These are phyloP conservation scores for Dynastes grantii DNA, from an alignment of 2,888 invertebrate species.

Conservation along the genomic window DNA sequence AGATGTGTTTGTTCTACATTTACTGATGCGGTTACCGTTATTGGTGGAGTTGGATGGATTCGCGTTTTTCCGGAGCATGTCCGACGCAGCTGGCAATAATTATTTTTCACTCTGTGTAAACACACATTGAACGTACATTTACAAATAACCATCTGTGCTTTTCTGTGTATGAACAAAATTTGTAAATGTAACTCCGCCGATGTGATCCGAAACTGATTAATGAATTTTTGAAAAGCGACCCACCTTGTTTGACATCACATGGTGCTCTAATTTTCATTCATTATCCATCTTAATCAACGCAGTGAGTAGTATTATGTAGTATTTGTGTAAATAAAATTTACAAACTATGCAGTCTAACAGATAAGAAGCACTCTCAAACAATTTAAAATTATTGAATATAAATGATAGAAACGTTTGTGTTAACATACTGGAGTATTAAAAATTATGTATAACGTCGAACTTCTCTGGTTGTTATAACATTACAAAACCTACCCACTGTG, in stretches of 20 bases:
- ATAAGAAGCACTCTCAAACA: too few relatives aligned
- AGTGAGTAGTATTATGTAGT: too few relatives aligned
- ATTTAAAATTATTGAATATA: too few relatives aligned
- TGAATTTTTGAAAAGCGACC: slow-evolving; percentile 28
- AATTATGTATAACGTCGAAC: too few relatives aligned
- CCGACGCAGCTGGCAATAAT: slow-evolving; percentile 37
- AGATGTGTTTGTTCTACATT: slow-evolving; percentile 13
- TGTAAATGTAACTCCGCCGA: slow-evolving; percentile 12
- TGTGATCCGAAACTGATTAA: slow-evolving; percentile 25
- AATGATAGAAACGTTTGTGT: too few relatives aligned
- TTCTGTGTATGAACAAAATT: slow-evolving; percentile 8
- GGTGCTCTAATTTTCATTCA: not conserved
- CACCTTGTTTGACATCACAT: not conserved
- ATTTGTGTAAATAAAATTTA: too few relatives aligned
- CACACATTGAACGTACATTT: slow-evolving; percentile 36
- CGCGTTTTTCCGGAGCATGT: not conserved
- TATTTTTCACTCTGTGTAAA: slow-evolving; percentile 44
- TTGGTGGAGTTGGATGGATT: slow-evolving; percentile 28
- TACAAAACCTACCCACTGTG: too few relatives aligned
- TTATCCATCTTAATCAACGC: not conserved
- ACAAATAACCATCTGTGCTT: slow-evolving; percentile 40
- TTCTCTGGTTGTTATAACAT: too few relatives aligned
- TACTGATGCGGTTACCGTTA: slow-evolving; percentile 26
- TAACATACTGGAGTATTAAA: too few relatives aligned
- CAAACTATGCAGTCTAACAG: too few relatives aligned